Conservation (phyloP, 1,140 invertebrate genomes). For the Orius laevigatus region DNA sequence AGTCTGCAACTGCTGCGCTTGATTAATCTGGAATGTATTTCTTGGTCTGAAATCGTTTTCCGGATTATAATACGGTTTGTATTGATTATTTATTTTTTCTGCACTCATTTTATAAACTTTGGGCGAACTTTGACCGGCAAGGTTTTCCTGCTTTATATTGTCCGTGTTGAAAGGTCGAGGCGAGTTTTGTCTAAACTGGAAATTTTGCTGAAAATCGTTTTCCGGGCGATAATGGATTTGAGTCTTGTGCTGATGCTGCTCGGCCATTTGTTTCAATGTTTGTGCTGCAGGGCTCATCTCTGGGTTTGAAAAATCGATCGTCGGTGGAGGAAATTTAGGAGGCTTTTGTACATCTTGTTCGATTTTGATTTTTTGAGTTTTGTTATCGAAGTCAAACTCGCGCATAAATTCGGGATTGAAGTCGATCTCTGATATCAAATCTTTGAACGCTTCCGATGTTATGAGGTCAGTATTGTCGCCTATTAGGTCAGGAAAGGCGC, state of each 20-base stretch:
- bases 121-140: conserved; percentile 18
- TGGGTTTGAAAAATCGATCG: conserved; percentile 16
- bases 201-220: conserved; percentile 22
- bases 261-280: conserved; percentile 88
- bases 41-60: conserved; percentile 20
- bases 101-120: conserved; percentile 20
- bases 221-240: conserved; percentile 33
- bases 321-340: conserved; percentile 1
- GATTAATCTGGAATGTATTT: conserved; percentile 25
- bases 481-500: conserved; percentile 56
- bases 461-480: conserved; percentile 69
- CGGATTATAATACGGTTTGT: no score
- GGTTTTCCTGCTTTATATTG: conserved; percentile 30
- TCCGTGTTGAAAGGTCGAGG: conserved; percentile 22
- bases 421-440: conserved; percentile 74
- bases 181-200: conserved; percentile 30
- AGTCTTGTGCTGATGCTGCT: conserved; percentile 82
- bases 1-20: conserved; percentile 22
- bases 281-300: conserved; percentile 77
- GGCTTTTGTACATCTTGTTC: conserved; percentile 6
- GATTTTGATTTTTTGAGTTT: conserved; percentile 27
- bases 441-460: conserved; percentile 67
- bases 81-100: no score
- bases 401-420: conserved; percentile 69
- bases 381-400: conserved; percentile 58